Base-by-base conservation (phyloP, 2,113 vertebrate genomes). In the Ctenomys sociabilis region DNA sequence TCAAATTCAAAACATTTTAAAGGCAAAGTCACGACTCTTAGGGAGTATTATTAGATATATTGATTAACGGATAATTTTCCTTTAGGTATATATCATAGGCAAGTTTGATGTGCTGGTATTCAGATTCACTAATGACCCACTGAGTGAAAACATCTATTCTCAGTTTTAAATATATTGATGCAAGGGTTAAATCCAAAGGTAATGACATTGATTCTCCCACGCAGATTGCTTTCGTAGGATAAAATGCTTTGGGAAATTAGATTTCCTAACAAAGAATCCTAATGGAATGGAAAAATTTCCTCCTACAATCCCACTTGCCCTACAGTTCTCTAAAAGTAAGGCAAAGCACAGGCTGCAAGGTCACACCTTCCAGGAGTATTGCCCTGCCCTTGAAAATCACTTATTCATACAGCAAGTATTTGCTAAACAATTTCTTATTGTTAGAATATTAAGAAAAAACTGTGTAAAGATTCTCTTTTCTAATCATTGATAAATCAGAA, bases 1-100 rank as follows among this genome's bases (percentile, higher is more conserved):
- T 73, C 37, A 91, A 66, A 93, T 66, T 87, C 59, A 89, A 95
- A 88, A 80, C 35, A 66, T 86, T 87, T 96, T 96, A 88, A 72
- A 96, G n/a, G 30, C 24, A 91, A 91, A 91, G 9, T 22, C n/a
- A 26, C 87, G 78, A 40, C 16, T 83, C 80, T 68, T 22, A 21
- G n/a, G 87, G 8, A 75, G 26, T 64, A 81, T 37, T 68, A 64
- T 70, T 45, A 83, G 10, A 84, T 32, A 5, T 64, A 77, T 49
- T 49, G 45, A 70, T 83, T 16, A 91, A 49, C 13, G 59, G 52
- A 21, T 77, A 28, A 7, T 61, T 89, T 72, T 95, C 88, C 64
- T 85, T 5, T 81, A 85, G 17, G 32, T 61, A 90, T 84, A 61
- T 73, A 37, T 61, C 82, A 73, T 16, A 17, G 2, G 21, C 81